Evolutionary conservation across 2,797 vertebrate species (phyloP), one percentile per base, ranked within the genome.

Genomic region (Enteromius radiatus): DNA sequence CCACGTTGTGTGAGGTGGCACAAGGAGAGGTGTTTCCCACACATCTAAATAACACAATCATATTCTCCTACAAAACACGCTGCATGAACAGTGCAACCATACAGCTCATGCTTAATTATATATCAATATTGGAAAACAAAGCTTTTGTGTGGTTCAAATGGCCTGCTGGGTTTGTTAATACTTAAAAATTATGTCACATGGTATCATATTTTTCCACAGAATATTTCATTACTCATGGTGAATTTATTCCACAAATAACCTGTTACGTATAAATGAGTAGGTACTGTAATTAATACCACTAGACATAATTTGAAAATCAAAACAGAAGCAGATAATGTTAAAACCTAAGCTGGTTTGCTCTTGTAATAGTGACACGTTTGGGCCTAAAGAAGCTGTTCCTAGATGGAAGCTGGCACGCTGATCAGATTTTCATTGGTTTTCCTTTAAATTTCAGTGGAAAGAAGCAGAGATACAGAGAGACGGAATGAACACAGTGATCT

Each of bases 1-100:
- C 78, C 54, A 81, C 79, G 31, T 49, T 69, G 78, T 23, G 56
- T 41, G 75, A 84, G 68, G 68, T 4, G 33, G 63, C 59, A 78
- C 47, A 5, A 31, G 56, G 70, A 76, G 67, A 83, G 74, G 84
- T 85, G 79, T 87, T 87, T 86, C 81, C 84, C 86, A 81, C 77
- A 83, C 79, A 80, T 74, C 33, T 65, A 14, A 36, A 43, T 23
- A 31, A 75, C 67, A 74, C 69, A 19, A 69, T 49, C 26, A 77
- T 36, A 54, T 49, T 54, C 54, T 45, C 64, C 23, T 17, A 77
- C 33, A 82, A 75, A 61, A 73, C 63, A 76, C 28, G 38, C 71
- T 19, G 8, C 56, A 28, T 41, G 10, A 70, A 41, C 33, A 9
- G 64, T 2, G 49, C 69, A 21, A 71, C 67, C 28, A 38, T 33